These are phyloP conservation scores for Phalacrocorax brasilianus DNA, from an alignment of 2,113 vertebrate genomes.

Conservation along the genomic window DNA sequence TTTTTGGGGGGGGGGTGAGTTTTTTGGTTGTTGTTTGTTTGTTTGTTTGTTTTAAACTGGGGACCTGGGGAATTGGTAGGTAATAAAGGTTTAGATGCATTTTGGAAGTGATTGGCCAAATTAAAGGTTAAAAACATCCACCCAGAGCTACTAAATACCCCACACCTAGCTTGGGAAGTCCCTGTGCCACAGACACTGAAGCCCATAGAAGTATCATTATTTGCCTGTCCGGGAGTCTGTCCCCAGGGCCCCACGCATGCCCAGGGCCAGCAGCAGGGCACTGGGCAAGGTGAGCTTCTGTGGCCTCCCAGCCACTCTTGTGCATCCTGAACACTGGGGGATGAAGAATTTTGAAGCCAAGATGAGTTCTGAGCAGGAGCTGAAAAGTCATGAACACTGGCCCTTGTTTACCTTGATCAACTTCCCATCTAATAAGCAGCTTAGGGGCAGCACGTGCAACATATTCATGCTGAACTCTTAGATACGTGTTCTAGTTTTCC, in stretches of 20 bases:
- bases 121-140: background rate
- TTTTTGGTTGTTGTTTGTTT: background rate
- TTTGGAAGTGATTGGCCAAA: background rate
- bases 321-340: background rate
- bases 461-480: background rate
- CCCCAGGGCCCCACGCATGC: fast-evolving
- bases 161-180: background rate
- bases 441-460: background rate
- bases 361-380: background rate
- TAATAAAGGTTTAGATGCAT: background rate
- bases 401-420: background rate
- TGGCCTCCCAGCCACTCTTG: background rate
- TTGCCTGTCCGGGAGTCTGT: background rate
- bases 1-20: background rate
- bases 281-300: background rate
- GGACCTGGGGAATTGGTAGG: background rate
- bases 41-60: background rate
- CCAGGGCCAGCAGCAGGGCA: background rate
- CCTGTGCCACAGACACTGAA: background rate
- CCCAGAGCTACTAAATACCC: background rate
- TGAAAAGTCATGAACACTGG: background rate
- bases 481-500: background rate
- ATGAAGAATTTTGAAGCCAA: background rate
- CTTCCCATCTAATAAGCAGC: background rate
- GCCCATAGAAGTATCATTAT: background rate